Conservation (phyloP, 2,113 vertebrate species). For the Dasypus novemcinctus region DNA sequence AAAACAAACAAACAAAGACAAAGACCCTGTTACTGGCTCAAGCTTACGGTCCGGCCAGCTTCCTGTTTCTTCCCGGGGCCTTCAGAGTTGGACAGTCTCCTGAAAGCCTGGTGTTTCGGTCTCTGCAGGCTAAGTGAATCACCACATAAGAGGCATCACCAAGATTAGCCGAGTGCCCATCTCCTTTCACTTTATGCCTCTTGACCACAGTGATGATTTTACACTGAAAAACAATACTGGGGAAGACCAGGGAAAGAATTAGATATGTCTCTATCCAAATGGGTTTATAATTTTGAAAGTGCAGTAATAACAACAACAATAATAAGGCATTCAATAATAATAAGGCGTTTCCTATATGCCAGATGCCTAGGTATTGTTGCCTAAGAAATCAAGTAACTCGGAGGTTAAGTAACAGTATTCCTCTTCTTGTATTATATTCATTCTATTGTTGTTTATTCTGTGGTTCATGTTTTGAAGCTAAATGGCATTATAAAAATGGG, state of each 20-base stretch:
- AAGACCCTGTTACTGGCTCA: not conserved
- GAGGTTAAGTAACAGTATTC: not conserved
- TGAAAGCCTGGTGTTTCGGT: not conserved
- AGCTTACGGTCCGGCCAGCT: not conserved
- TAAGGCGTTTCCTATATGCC: not conserved
- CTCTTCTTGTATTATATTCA: not conserved
- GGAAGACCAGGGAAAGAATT: not conserved
- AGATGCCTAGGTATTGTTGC: not conserved
- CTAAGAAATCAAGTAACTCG: not conserved
- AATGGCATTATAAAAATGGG: constrained; percentile 32
- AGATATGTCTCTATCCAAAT: not conserved
- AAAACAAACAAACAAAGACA: not conserved
- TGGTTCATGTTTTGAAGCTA: constrained; percentile 26
- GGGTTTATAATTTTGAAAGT: constrained; percentile 25
- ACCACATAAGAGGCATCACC: not conserved
- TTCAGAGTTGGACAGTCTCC: not conserved
- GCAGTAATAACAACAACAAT: not conserved
- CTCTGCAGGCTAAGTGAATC: not conserved
- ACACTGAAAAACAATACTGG: not conserved
- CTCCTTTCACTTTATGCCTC: not conserved
- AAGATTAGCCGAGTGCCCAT: not conserved
- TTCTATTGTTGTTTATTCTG: not conserved
- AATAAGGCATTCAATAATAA: not conserved
- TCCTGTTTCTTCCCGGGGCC: not conserved
- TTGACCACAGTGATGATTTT: not conserved